Conservation (phyloP, 2,113 vertebrate genomes). For the Thalassarche chlororhynchos region DNA sequence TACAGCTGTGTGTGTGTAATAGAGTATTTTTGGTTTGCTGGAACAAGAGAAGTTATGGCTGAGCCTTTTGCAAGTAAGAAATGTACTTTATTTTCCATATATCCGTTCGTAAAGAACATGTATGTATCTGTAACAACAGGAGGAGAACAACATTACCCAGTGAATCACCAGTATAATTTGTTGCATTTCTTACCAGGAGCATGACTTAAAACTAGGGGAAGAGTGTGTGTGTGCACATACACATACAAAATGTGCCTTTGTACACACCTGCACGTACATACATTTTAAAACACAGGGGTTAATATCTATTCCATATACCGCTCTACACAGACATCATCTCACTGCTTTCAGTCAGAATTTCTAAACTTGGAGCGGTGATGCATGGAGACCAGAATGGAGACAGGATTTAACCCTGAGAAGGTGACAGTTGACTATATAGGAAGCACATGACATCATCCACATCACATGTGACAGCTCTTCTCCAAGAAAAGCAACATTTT, state of each 20-base stretch:
- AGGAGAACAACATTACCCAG: neutral
- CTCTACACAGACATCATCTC: neutral
- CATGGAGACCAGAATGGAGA: neutral
- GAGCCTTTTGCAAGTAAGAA: neutral
- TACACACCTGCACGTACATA: no score
- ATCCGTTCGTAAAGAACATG: neutral
- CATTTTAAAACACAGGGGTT: neutral
- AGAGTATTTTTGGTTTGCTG: neutral
- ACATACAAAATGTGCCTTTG: neutral
- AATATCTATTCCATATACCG: neutral
- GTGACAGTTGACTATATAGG: neutral
- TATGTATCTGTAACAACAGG: neutral
- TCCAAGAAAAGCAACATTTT: neutral
- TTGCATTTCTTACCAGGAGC: neutral
- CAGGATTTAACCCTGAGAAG: neutral
- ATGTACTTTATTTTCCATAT: neutral
- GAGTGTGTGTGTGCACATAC: fast-evolving
- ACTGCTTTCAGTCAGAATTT: neutral
- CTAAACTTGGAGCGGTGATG: neutral
- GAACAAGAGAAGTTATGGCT: neutral
- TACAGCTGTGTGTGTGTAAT: neutral
- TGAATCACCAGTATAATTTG: neutral
- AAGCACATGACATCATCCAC: neutral
- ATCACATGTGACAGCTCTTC: neutral
- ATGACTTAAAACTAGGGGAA: neutral